Base-by-base conservation (phyloP, 2,113 vertebrate species). In the Crocuta crocuta region DNA sequence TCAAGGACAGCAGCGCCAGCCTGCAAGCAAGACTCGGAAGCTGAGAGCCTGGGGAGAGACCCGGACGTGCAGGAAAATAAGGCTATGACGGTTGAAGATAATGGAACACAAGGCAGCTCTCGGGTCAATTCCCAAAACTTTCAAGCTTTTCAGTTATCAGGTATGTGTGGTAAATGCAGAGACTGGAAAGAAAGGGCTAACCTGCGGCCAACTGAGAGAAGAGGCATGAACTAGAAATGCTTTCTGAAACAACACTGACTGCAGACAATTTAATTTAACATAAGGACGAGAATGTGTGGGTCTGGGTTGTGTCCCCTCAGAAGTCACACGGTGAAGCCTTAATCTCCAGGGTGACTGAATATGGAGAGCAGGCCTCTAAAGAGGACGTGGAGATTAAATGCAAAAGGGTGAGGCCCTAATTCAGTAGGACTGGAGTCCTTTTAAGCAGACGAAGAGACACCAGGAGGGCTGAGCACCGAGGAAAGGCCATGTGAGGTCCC, bases 181-280 rank as follows among this genome's bases (percentile, higher is more conserved):
- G 45, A 39, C 21, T 80, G 73, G 58, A 95, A 70, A 89, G 21
- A 91, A 91, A 70, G 9, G 19, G 4, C 13, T 70, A 45, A 86
- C 26, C 55, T 55, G 1, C 45, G 65, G 15, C 15, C 43, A 55
- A 5, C 23, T 43, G 31, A 92, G n/a, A 39, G 53, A 94, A 26
- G 1, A 31, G 2, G 11, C 8, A 39, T 48, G 24, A 82, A 94
- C 68, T 24, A 45, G 9, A 5, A 76, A 31, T 33, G 8, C 68
- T 93, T 76, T 55, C 45, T 87, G 50, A 73, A 92, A 87, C 35
- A 91, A 92, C 23, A 58, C 23, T 48, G 31, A 45, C 15, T 50
- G 24, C 1, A 45, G n/a, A 73, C 53, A 53, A 78, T 17, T 74
- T 31, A 53, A 78, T 17, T 74, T 31, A 58, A 26, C 55, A 63